A percentile compares a stretch with the other conserved stretches of the same genome.
phyloP scores from a whole-genome alignment of 2,797 vertebrate species.

The Chaetophractus vellerosus region DNA sequence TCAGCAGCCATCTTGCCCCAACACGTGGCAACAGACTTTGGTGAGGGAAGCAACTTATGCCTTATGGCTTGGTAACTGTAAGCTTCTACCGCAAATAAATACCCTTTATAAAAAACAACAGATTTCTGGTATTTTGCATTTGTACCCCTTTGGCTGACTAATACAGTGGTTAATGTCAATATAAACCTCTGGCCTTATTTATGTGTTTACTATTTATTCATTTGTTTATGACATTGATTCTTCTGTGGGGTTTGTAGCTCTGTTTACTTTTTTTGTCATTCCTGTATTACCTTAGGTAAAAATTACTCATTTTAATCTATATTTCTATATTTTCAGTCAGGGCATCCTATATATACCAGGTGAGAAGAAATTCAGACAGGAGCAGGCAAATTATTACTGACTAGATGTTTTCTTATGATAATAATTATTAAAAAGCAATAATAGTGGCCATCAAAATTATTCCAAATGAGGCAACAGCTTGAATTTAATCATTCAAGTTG shows the following conservation, averaged over 20 bases:
- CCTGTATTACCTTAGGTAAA: background rate
- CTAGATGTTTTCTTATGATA: background rate
- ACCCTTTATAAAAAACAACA: too few species aligned
- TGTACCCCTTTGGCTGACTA: too few species aligned
- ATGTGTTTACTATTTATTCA: background rate
- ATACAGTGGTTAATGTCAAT: background rate
- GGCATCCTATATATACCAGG: background rate
- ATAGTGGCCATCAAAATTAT: background rate
- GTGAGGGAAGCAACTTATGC: too few species aligned
- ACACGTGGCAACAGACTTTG: too few species aligned
- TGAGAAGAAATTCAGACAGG: constrained; percentile 14
- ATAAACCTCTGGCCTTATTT: background rate
- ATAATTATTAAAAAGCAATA: constrained; percentile 12
- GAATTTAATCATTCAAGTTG: background rate
- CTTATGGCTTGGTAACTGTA: too few species aligned
- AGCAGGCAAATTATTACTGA: constrained; percentile 7
- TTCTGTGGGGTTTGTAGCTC: background rate
- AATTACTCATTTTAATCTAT: background rate
- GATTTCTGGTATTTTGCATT: too few species aligned
- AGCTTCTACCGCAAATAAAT: too few species aligned
- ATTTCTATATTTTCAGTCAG: background rate
- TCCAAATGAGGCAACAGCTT: background rate
- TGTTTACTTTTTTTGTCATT: background rate
- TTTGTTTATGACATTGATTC: background rate
- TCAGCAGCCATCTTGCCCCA: too few species aligned